Base-by-base conservation (phyloP, 2,888 invertebrate genomes). In the Chrysolina oricalcia region DNA sequence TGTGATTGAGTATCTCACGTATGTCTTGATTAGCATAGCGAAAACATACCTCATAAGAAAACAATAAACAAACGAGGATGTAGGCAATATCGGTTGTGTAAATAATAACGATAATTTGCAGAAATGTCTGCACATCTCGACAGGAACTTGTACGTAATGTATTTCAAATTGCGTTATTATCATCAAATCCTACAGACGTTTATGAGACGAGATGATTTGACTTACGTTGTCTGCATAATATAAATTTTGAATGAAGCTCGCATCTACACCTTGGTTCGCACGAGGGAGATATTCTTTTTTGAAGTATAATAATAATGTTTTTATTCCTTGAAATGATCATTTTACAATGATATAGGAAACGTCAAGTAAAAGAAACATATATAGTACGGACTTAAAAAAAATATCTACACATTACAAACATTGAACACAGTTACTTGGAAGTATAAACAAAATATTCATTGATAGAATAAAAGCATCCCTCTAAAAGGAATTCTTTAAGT, bases 91-190 rank as follows among this genome's bases (percentile, higher is more conserved):
- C 8, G 59, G n/a, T 15, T 59, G 27, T n/a, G 35, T 27, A 59
- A 59, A 59, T 59, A 56, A 35, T 11, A 21, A 23, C 19, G 21
- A 53, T 59, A 59, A 35, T 59, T 27, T 59, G 23, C 59, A 53
- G n/a, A 35, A 59, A 15, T 59, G 59, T 59, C 17, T 59, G 59
- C 35, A 27, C 23, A 56, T 59, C 59, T 59, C 35, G 35, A 35
- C 19, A 6, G 23, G 11, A 27, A 59, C 59, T 71, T 72, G 63
- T 72, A 75, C 65, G 46, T 72, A 75, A 75, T 75, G 75, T 23
- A 68, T 72, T 75, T 75, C 72, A 70, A 71, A 75, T 75, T 75
- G 67, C 50, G 71, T 65, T 68, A 68, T 74, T 71, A 69, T 72
- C 67, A 56, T 64, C 64, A 66, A 64, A 68, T 56, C 56, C 35